Evolutionary conservation across 1,140 invertebrate genomes (phyloP), one percentile per base, ranked within the genome.

Genomic region (Triops cancriformis): DNA sequence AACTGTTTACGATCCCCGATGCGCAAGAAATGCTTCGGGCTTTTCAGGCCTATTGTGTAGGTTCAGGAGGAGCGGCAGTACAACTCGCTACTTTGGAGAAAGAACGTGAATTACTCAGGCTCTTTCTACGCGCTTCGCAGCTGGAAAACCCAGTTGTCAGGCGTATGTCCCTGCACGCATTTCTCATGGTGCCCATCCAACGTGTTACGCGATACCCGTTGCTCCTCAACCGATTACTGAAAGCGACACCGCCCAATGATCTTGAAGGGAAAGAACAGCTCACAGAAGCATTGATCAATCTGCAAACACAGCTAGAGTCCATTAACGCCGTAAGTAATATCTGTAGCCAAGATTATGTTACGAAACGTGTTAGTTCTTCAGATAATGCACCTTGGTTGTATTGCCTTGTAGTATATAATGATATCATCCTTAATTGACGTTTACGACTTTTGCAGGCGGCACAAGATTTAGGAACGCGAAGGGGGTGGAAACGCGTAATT

Each of bases 101-200:
- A 85, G 96, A 98, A 81, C 97, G 97, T 84, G 96, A 98, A 84
- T 88, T 98, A 31, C 86, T 98, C 37, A 88, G 95, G 82, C 96
- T 98, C 84, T 98, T 98, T 84, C 86, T 98, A 11, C 90, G 93
- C 83, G 96, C 97, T 23, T 97, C 95, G 0, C 96, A 98, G 86
- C 96, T 97, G 92, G 96, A 98, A 84, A 98, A 98, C 83, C 90
- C 93, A 0, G 91, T 96, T 43, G 86, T 98, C 78, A 88, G 96
- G 80, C 88, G 95, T 80, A 97, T 98, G 95, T 97, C 97, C 85
- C 88, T 98, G 23, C 96, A 97, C 85, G 97, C 96, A 9, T 98
- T 98, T 85, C 88, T 98, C 27, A 98, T 98, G 95, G 94, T 96
- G 87, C 93, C 93, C 78, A 93, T 95, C 73, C 93, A 95, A 86